Percentiles rank a stretch among this genome's conserved stretches.
Evolutionary conservation across 2,888 invertebrate species (phyloP).

Genomic region (Oligia fasciuncula): DNA sequence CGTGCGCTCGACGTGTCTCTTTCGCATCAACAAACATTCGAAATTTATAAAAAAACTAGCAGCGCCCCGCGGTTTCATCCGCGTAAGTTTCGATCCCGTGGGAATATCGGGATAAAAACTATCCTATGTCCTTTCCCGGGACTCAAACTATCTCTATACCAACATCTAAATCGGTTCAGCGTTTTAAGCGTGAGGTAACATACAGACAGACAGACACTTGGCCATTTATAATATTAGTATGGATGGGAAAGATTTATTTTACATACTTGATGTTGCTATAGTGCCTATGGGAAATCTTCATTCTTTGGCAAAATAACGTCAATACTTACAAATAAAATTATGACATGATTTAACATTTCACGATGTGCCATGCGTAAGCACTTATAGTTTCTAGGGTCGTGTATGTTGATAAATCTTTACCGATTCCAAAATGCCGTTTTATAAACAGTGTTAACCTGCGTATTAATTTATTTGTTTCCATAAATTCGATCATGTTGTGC

Average conservation of each 20-base stretch:
- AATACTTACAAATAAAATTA: not conserved
- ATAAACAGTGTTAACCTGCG: not conserved
- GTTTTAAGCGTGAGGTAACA: too few relatives aligned
- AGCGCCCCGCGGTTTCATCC: too few relatives aligned
- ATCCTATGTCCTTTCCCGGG: too few relatives aligned
- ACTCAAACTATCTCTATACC: too few relatives aligned
- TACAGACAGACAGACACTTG: too few relatives aligned
- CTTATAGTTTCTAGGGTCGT: not conserved
- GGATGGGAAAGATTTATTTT: not conserved
- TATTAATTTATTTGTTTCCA: constrained; percentile 33
- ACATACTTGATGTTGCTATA: not conserved
- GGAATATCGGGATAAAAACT: too few relatives aligned
- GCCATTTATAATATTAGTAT: too few relatives aligned
- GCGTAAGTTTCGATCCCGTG: too few relatives aligned
- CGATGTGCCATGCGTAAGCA: constrained; percentile 1
- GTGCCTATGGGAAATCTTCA: not conserved
- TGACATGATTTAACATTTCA: constrained; percentile 5
- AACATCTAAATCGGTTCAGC: too few relatives aligned
- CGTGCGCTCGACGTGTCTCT: not conserved
- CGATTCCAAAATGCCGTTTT: constrained; percentile 1
- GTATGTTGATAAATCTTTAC: not conserved
- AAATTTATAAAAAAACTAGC: not conserved
- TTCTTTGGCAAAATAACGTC: not conserved
- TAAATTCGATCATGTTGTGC: constrained; percentile 19
- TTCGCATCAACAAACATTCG: not conserved